These are phyloP conservation scores for Hypsopygia costalis DNA, from an alignment of 2,888 invertebrate genomes.

Conservation along the genomic window DNA sequence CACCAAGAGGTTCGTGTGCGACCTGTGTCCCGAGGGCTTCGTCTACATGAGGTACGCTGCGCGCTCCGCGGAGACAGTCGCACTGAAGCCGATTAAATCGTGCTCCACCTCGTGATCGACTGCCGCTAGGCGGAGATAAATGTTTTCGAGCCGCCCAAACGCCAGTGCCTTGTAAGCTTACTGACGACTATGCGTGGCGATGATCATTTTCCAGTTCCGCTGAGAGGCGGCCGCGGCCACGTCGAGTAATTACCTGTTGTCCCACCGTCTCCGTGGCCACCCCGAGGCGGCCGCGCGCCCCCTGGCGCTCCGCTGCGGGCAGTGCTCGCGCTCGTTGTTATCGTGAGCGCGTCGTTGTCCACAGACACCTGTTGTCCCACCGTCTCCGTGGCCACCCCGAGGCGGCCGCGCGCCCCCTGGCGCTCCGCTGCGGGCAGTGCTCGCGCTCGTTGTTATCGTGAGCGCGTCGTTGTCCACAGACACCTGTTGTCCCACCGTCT, in stretches of 20 bases:
- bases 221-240: too few relatives aligned
- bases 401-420: conserved; percentile 47
- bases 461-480: too few relatives aligned
- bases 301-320: conserved; percentile 59
- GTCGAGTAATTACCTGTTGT: too few relatives aligned
- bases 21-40: conserved; percentile 67
- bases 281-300: conserved; percentile 55
- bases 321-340: conserved; percentile 68
- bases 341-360: too few relatives aligned
- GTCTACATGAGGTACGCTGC: conserved; percentile 56
- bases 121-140: too few relatives aligned
- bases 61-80: too few relatives aligned
- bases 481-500: conserved; percentile 61
- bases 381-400: conserved; percentile 59
- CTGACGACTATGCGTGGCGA: too few relatives aligned
- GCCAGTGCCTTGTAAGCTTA: too few relatives aligned
- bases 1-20: conserved; percentile 64
- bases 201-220: too few relatives aligned
- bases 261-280: conserved; percentile 60
- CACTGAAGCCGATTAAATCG: too few relatives aligned
- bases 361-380: conserved; percentile 60
- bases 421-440: conserved; percentile 65
- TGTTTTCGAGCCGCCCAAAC: too few relatives aligned
- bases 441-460: conserved; percentile 67
- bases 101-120: too few relatives aligned